Base-by-base conservation (phyloP, 2,888 invertebrate species). In the Latheticus oryzae region DNA sequence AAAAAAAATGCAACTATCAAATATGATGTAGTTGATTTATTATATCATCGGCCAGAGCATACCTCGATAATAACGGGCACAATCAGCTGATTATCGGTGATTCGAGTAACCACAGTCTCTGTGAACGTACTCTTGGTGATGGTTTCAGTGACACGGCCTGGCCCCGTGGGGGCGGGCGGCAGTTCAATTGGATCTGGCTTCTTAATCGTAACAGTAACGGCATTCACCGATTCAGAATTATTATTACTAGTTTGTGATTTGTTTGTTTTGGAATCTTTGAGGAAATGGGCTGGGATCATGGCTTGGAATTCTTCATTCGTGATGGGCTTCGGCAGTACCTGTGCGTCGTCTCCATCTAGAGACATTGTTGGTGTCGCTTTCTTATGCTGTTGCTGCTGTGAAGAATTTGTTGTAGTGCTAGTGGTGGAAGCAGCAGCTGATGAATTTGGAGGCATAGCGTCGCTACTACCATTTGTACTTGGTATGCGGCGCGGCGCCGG, bases 81-180 rank as follows among this genome's bases (percentile, higher is more conserved):
- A 79, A 88, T 85, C 83, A 92, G 87, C 79, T 89, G 87, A 85
- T 95, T 95, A 83, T 95, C 93, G 73, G 95, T 95, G 82, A 95
- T 88, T 77, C 95, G 85, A 70, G 95, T 95, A 82, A 95, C 94
- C 69, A 93, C 93, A 66, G 94, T 95, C 85, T 95, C 95, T 76
- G 95, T 95, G 84, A 94, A 90, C 69, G 95, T 95, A 77, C 94
- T 93, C 87, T 94, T 95, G 80, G 95, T 95, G 85, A 95, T 92
- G 80, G 91, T 93, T 84, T 95, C 95, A 69, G 94, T 95, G 82
- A 94, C 91, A 79, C 87, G 86, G 78, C 95, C 95, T 77, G 91
- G 86, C 70, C 88, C 85, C 63, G 89, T 89, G 64, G 92, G 93
- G 70, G 93, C 85, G 74, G 94, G 92, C 69, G 93, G 93, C 74